Evolutionary conservation across 2,888 invertebrate genomes (phyloP), one percentile per base, ranked within the genome.

Genomic region (Euplexia lucipara): DNA sequence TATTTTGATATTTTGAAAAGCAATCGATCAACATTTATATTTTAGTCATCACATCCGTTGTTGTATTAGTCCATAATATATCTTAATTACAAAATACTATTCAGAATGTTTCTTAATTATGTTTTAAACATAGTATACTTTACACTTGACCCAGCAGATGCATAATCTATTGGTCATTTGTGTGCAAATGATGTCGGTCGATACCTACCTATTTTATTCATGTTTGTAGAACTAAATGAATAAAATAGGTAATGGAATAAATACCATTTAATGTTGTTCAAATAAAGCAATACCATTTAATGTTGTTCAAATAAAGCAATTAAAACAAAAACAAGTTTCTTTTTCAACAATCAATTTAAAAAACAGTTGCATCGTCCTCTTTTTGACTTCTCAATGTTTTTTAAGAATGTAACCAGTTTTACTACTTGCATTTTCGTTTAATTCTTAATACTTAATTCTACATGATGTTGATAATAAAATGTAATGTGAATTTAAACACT

Each of bases 71-170:
- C 6, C n/a, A 44, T n/a, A n/a, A n/a, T n/a, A n/a, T n/a, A 18
- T 16, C 4, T 4, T 45, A 20, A 61, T 44, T 45, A 37, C 10
- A 45, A 62, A 32, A 61, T 61, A 30, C 22, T 35, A 42, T 35
- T 4, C 14, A 54, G 10, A 52, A 14, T 16, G 10, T 5, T 41
- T 59, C 10, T 47, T 47, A 34, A 32, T 67, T 12, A 26, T 42
- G 42, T 48, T 30, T 62, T 16, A 61, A 14, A 54, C 16, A 51
- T 45, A 20, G 35, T 34, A 48, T 48, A 35, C 66, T 16, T 70
- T 67, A 47, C 51, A 74, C 74, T 67, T 70, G 75, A 74, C 74
- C 74, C 37, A 70, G 32, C n/a, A 37, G 41, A 67, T 48, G 41
- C 45, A 57, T 52, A 63, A 65, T 48, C 20, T 39, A 69, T 49